Conservation (phyloP, 2,888 invertebrate species). For the Neoitamus cyanurus region DNA sequence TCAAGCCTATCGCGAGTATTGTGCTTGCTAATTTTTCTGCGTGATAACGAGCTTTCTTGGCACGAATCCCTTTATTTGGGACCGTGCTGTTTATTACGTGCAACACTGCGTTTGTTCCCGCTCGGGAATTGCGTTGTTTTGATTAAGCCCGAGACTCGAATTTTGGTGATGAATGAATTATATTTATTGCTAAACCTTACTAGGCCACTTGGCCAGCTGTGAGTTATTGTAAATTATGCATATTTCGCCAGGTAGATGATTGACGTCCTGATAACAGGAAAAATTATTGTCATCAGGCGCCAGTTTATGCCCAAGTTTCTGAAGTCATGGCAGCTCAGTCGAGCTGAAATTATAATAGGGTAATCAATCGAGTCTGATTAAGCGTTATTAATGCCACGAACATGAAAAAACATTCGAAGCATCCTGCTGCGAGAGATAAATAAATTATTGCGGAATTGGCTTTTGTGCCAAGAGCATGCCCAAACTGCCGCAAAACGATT, state of each 20-base stretch:
- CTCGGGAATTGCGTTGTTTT: conserved; percentile 21
- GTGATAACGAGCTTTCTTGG: conserved; percentile 14
- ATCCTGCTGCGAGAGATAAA: conserved; percentile 15
- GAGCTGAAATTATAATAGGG: background rate
- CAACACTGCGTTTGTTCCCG: background rate
- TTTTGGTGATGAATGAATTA: conserved; percentile 26
- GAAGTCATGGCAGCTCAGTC: conserved; percentile 8
- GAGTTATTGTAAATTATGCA: conserved; percentile 17
- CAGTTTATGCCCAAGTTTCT: conserved; percentile 12
- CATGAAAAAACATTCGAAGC: background rate
- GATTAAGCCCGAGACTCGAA: background rate
- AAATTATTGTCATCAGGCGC: conserved; percentile 36
- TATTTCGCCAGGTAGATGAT: conserved; percentile 23
- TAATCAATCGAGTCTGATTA: conserved; percentile 15
- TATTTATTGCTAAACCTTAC: conserved; percentile 2
- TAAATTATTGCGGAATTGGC: background rate
- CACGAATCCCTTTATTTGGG: conserved; percentile 6
- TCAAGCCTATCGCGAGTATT: background rate
- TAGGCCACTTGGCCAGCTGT: background rate
- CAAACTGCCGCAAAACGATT: conserved; percentile 20
- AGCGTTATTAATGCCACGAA: background rate
- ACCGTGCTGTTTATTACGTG: background rate
- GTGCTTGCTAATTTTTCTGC: conserved; percentile 31
- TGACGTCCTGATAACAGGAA: background rate
- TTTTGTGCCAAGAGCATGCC: background rate